A percentile compares a stretch with the other conserved stretches of the same genome.
Evolutionary conservation across 2,797 vertebrate species (phyloP).

Genomic region (Saxicola maurus): DNA sequence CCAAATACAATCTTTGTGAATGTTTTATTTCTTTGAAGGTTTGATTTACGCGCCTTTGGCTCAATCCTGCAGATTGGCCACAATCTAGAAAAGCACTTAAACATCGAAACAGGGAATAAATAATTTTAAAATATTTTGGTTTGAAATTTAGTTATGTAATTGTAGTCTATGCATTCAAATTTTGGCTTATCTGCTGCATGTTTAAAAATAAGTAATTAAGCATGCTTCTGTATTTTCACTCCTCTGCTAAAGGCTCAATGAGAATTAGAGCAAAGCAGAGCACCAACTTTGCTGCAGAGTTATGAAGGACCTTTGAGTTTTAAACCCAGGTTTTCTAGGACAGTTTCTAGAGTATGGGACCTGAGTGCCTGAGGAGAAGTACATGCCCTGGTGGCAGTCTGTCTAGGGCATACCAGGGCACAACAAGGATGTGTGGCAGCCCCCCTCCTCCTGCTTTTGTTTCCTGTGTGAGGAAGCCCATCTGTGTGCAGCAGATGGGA

Average conservation of each 20-base stretch:
- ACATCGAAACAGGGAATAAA: neutral
- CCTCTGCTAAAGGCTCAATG: neutral
- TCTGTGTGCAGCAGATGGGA: constrained; percentile 57
- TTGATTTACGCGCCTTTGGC: constrained; percentile 15
- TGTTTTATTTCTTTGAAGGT: constrained; percentile 16
- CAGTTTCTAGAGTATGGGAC: neutral
- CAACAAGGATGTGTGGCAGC: neutral
- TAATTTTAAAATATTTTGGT: constrained; percentile 12
- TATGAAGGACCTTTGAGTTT: neutral
- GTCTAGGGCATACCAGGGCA: constrained; percentile 43
- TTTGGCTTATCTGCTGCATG: neutral
- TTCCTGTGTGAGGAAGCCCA: constrained; percentile 40
- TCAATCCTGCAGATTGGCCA: neutral
- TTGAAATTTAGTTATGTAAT: constrained; percentile 36
- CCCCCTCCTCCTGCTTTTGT: constrained; percentile 2
- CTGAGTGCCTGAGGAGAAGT: neutral
- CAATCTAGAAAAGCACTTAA: constrained; percentile 26
- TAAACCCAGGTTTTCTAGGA: neutral
- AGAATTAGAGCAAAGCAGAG: neutral
- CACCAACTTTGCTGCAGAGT: neutral
- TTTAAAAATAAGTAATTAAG: constrained; percentile 16
- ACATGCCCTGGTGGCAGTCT: neutral
- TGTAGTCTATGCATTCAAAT: neutral
- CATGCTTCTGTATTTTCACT: neutral
- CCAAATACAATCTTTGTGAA: constrained; percentile 10